These are phyloP conservation scores for Saimiri boliviensis DNA, from an alignment of 2,113 vertebrate genomes.

Conservation along the genomic window DNA sequence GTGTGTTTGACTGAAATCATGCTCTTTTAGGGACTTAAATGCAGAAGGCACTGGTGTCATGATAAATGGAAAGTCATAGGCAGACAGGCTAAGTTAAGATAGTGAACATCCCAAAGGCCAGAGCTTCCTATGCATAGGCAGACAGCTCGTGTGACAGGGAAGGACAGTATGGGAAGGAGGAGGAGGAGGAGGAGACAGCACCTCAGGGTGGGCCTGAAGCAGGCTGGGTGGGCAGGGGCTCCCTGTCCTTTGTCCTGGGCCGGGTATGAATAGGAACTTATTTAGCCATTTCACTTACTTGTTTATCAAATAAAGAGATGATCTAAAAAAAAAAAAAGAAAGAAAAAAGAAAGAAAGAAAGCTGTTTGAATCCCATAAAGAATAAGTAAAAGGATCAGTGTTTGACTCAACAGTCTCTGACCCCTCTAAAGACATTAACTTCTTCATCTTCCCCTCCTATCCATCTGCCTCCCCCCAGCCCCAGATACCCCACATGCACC, in stretches of 20 bases:
- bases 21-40: background rate
- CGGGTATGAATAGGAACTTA: background rate
- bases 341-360: background rate
- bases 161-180: accelerated
- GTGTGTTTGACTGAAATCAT: background rate
- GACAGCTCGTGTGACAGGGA: background rate
- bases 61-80: background rate
- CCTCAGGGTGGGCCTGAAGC: background rate
- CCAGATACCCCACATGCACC: accelerated
- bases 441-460: background rate
- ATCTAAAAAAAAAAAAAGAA: background rate
- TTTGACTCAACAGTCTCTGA: background rate
- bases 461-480: accelerated
- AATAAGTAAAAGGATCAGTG: background rate
- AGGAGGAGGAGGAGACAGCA: background rate
- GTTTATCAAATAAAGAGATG: background rate
- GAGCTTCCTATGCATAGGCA: background rate
- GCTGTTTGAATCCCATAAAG: background rate
- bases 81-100: background rate
- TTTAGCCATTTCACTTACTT: background rate
- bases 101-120: background rate
- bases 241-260: too few species aligned
- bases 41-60: background rate
- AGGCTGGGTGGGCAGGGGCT: background rate
- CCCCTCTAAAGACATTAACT: background rate